Percentiles rank a stretch among this genome's conserved stretches.
These are phyloP conservation scores for Anguilla pacifica DNA, from an alignment of 2,797 vertebrate species.

Conservation along the genomic window DNA sequence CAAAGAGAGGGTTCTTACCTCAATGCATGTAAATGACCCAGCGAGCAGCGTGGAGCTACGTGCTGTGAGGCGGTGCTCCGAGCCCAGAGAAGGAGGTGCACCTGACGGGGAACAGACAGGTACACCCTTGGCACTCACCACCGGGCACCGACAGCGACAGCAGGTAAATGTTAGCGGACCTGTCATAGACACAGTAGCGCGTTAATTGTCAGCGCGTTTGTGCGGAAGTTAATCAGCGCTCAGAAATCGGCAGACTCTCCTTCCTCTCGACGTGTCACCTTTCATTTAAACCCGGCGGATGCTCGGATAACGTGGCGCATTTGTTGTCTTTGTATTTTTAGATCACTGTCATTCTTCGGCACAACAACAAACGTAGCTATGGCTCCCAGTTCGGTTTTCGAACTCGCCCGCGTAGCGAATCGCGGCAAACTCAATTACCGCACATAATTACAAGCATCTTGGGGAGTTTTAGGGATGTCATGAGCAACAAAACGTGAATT, in stretches of 20 bases:
- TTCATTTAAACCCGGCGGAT: slow-evolving; percentile 67
- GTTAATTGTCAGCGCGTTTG: slow-evolving; percentile 59
- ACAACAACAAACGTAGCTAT: slow-evolving; percentile 55
- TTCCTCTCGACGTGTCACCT: slow-evolving; percentile 66
- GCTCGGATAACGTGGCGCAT: slow-evolving; percentile 64
- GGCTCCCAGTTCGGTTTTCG: slow-evolving; percentile 50
- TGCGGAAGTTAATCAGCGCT: slow-evolving; percentile 64
- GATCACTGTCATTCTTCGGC: slow-evolving; percentile 70
- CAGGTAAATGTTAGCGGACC: slow-evolving; percentile 32
- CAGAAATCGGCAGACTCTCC: slow-evolving; percentile 53
- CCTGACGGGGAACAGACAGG: slow-evolving; percentile 42
- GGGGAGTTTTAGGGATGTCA: slow-evolving; percentile 70
- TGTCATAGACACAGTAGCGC: slow-evolving; percentile 61
- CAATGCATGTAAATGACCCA: slow-evolving; percentile 43
- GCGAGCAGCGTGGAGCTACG: slow-evolving; percentile 37
- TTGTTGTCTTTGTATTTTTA: slow-evolving; percentile 71
- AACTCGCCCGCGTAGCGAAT: slow-evolving; percentile 56
- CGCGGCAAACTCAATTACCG: slow-evolving; percentile 72
- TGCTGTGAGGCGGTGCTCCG: slow-evolving; percentile 45
- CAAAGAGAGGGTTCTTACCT: slow-evolving; percentile 43
- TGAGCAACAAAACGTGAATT: slow-evolving; percentile 78
- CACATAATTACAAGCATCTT: slow-evolving; percentile 73
- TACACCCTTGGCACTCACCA: slow-evolving; percentile 33
- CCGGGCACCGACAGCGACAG: slow-evolving; percentile 35
- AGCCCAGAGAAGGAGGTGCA: slow-evolving; percentile 40